Evolutionary conservation across 2,113 vertebrate species (phyloP).

Genomic region (Aegotheles bennettii): DNA sequence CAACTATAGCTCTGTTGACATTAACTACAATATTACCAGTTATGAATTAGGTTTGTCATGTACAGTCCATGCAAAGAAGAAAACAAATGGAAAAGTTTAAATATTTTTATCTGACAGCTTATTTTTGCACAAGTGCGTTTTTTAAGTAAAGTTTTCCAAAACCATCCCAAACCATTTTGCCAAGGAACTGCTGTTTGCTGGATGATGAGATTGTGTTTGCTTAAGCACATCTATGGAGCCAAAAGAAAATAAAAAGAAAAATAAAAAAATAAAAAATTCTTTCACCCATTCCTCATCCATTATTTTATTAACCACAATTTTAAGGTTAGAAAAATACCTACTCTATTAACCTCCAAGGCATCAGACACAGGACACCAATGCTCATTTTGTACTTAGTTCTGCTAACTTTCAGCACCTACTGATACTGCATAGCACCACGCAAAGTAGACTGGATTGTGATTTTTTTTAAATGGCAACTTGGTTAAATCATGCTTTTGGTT

Average conservation of each 20-base stretch:
- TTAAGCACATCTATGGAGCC: neutral
- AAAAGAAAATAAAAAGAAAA: neutral
- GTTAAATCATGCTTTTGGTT: neutral
- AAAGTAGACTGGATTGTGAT: neutral
- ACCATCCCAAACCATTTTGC: neutral
- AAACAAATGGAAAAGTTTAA: slow-evolving; percentile 49
- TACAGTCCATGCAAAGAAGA: neutral
- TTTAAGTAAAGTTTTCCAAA: neutral
- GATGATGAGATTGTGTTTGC: slow-evolving; percentile 3
- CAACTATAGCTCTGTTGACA: slow-evolving; percentile 36
- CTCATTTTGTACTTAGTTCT: neutral
- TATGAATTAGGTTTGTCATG: slow-evolving; percentile 31
- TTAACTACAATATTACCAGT: slow-evolving; percentile 20
- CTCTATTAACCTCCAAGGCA: neutral
- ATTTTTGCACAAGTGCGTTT: slow-evolving; percentile 12
- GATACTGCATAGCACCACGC: neutral
- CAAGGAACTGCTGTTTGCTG: slow-evolving; percentile 3
- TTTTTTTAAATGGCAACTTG: neutral
- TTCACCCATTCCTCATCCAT: neutral
- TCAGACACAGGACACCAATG: neutral
- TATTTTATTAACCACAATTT: slow-evolving; percentile 34
- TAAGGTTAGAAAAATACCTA: slow-evolving; percentile 24
- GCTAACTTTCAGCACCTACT: neutral
- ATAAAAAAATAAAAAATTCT: neutral
- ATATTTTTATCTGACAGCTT: slow-evolving; percentile 30